phyloP scores from a whole-genome alignment of 2,113 vertebrate genomes.

The Mohoua ochrocephala region DNA sequence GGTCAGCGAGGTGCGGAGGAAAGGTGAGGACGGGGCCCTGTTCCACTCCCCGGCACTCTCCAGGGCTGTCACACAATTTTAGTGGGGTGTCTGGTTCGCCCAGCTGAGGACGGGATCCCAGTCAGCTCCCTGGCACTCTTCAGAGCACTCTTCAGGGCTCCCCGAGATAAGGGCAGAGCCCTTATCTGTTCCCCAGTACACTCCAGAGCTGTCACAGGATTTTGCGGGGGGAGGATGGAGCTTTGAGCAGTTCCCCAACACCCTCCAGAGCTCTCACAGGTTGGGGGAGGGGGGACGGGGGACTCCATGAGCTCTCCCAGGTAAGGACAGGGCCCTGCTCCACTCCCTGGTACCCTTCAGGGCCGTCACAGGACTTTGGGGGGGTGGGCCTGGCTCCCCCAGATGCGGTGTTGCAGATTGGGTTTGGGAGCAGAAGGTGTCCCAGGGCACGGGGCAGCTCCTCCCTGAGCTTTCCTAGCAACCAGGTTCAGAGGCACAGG shows the following conservation, averaged over 20 bases:
- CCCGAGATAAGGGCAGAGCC: not conserved
- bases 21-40: not conserved
- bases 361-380: not conserved
- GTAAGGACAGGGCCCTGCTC: not conserved
- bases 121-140: not conserved
- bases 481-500: not conserved
- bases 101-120: not conserved
- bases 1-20: not conserved
- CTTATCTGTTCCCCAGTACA: not conserved
- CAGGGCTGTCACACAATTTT: not conserved
- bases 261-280: not conserved
- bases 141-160: not conserved
- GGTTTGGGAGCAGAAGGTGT: not conserved
- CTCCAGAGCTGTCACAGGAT: not conserved
- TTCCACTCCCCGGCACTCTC: not conserved
- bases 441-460: accelerated
- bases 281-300: not conserved
- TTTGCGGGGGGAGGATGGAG: not conserved
- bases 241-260: not conserved
- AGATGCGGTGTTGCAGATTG: not conserved
- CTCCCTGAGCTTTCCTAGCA: not conserved
- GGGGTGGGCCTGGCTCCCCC: not conserved
- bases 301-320: not conserved
- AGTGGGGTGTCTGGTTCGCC: not conserved
- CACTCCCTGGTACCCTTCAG: not conserved